Evolutionary conservation across 1,140 invertebrate genomes (phyloP).

Genomic region (Apocrypta bakeri): DNA sequence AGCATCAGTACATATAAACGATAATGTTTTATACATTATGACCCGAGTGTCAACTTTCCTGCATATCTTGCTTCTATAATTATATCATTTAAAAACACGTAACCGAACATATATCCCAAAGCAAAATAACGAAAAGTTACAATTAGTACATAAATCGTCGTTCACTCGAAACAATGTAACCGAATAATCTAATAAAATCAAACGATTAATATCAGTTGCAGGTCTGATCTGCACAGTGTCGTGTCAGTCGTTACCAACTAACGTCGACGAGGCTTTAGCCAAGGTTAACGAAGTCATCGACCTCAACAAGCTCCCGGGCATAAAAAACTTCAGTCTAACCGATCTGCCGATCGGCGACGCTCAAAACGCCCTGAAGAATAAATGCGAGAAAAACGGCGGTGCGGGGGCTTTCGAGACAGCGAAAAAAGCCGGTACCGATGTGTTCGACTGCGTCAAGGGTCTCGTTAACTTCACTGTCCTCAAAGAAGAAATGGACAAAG

Average conservation of each 20-base stretch:
- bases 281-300: constrained; percentile 54
- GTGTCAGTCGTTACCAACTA: constrained; percentile 26
- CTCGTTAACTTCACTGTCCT: constrained; percentile 75
- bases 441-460: constrained; percentile 70
- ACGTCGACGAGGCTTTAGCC: constrained; percentile 40
- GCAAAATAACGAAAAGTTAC: too few species aligned
- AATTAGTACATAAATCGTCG: too few species aligned
- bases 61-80: neutral
- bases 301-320: constrained; percentile 15
- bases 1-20: neutral
- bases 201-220: neutral
- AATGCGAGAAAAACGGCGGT: constrained; percentile 71
- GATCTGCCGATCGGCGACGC: constrained; percentile 60
- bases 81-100: too few species aligned
- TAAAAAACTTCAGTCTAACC: constrained; percentile 55
- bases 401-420: constrained; percentile 61
- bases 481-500: constrained; percentile 77
- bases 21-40: neutral
- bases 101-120: too few species aligned
- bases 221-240: neutral
- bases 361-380: constrained; percentile 65
- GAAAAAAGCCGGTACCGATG: constrained; percentile 60
- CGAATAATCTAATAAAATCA: neutral
- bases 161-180: neutral
- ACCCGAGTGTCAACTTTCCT: neutral